Evolutionary conservation across 1,140 invertebrate species (phyloP).

Genomic region (Dufourea novaeangliae): DNA sequence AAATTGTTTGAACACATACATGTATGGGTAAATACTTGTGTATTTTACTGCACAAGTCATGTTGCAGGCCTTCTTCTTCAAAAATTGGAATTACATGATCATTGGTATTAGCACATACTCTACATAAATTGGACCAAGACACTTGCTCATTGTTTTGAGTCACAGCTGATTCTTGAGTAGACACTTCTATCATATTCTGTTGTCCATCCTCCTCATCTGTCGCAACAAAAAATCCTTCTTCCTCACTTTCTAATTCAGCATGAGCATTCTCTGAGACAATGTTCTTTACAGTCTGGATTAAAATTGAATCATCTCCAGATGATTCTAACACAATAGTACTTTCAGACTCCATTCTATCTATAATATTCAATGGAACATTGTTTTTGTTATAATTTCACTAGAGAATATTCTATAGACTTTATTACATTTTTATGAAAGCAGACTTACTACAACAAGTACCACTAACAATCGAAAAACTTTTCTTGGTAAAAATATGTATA

Average conservation of each 20-base stretch:
- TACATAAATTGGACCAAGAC: constrained; percentile 76
- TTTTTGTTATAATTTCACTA: neutral
- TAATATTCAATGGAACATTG: neutral
- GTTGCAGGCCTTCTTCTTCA: constrained; percentile 81
- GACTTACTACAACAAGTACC: constrained; percentile 9
- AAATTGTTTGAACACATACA: constrained; percentile 70
- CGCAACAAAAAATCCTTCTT: constrained; percentile 49
- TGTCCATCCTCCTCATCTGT: constrained; percentile 32
- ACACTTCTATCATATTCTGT: constrained; percentile 20
- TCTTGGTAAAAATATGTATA: constrained; percentile 25
- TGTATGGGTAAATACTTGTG: constrained; percentile 83
- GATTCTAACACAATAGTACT: constrained; percentile 43
- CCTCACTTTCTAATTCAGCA: constrained; percentile 33
- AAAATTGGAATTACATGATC: constrained; percentile 83
- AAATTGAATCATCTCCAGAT: constrained; percentile 40
- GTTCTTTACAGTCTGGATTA: constrained; percentile 54
- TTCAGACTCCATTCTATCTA: constrained; percentile 51
- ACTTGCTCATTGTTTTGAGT: constrained; percentile 4
- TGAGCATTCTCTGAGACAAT: constrained; percentile 25
- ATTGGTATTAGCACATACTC: constrained; percentile 82
- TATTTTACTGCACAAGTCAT: constrained; percentile 83
- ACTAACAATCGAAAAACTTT: neutral
- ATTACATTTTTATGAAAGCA: neutral
- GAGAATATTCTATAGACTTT: neutral
- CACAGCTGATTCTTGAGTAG: constrained; percentile 7